Evolutionary conservation across 2,888 invertebrate genomes (phyloP), one percentile per base, ranked within the genome.

Genomic region (Tyria jacobaeae): DNA sequence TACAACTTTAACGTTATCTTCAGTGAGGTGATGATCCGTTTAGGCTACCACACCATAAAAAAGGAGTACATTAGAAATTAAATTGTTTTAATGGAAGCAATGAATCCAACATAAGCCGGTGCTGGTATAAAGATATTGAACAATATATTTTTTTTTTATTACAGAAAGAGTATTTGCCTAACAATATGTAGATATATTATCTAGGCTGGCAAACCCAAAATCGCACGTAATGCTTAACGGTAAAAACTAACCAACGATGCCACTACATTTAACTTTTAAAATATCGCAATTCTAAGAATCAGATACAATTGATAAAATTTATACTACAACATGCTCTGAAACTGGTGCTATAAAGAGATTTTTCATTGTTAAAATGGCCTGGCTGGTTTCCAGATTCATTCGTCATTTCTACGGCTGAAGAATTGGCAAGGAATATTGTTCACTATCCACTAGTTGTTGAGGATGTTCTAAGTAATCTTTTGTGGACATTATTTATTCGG

Each of bases 371-470:
- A 82, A 59, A 84, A 84, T 81, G 83, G 67, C 77, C 81, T 89
- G 89, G 89, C 87, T 69, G 61, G 37, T 60, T 76, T 84, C 89
- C 89, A 89, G 79, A 60, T 73, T 76, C 80, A 80, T 89, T 76
- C 76, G 78, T 87, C 85, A 84, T 80, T 68, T 70, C 49, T 64
- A 69, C 70, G 58, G 69, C 67, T 60, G 70, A 70, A 25, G 78
- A 80, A 78, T 82, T 80, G 83, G 81, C 80, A 79, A 76, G 71
- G 73, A 66, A 65, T 64, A 66, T 68, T 61, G 66, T 58, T 71
- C 65, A 71, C 44, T 10, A 41, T 41, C 17, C 17, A 57, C 37
- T 14, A 57, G 54, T 72, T 68, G 72, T 76, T 69, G 76, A 71
- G 71, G 66, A 73, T 75, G 79, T 76, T 76, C 76, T 77, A 76